Evolutionary conservation across 2,797 vertebrate genomes (phyloP).

Genomic region (Remorina albescens): DNA sequence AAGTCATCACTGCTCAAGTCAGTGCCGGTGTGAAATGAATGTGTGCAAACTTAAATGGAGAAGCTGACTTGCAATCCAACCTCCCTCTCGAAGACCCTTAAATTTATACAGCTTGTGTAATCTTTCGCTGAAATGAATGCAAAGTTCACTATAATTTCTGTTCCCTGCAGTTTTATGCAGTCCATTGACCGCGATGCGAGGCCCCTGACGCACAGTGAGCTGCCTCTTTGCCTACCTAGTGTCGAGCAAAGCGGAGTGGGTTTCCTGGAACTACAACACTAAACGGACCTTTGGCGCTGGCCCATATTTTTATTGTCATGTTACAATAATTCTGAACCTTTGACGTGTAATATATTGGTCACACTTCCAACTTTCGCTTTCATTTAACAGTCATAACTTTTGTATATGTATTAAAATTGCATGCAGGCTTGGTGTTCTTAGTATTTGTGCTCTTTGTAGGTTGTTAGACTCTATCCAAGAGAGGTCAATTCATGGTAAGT

Average conservation of each 20-base stretch:
- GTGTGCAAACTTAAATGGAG: background rate
- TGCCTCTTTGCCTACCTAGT: constrained; percentile 24
- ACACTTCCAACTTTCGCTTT: background rate
- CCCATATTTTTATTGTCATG: constrained; percentile 4
- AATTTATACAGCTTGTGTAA: background rate
- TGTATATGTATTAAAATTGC: constrained; percentile 16
- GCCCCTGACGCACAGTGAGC: background rate
- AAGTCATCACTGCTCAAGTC: background rate
- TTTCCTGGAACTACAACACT: background rate
- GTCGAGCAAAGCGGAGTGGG: constrained; percentile 9
- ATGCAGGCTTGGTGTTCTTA: constrained; percentile 69
- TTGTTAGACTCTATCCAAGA: constrained; percentile 70
- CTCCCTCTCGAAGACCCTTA: background rate
- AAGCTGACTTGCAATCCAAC: background rate
- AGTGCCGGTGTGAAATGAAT: background rate
- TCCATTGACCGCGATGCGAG: background rate
- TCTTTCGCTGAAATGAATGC: background rate
- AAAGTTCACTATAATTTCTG: background rate
- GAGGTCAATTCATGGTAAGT: constrained; percentile 64
- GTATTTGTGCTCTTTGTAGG: constrained; percentile 81
- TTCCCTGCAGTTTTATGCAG: background rate
- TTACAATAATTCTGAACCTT: background rate
- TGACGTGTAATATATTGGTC: background rate
- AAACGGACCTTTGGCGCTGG: constrained; percentile 9
- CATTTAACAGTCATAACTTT: background rate